A percentile compares a stretch with the other conserved stretches of the same genome.
phyloP scores from a whole-genome alignment of 2,113 vertebrate species.

The Pantherophis guttatus region DNA sequence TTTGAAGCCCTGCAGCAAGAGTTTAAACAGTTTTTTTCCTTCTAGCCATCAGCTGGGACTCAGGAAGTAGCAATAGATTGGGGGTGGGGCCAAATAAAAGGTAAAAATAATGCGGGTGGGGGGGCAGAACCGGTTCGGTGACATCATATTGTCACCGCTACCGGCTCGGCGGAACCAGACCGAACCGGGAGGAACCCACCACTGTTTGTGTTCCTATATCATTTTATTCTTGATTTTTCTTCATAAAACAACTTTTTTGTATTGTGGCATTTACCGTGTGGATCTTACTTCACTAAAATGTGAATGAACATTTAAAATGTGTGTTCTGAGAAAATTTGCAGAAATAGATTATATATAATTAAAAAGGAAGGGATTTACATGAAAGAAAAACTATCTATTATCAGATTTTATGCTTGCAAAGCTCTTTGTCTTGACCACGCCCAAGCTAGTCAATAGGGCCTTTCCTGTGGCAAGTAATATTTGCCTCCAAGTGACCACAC shows the following conservation, averaged over 20 bases:
- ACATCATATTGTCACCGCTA: no score
- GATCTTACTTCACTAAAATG: conserved; percentile 56
- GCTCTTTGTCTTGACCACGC: conserved; percentile 11
- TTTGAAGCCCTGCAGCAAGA: no score
- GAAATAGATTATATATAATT: conserved; percentile 61
- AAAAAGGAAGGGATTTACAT: conserved; percentile 52
- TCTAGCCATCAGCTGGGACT: no score
- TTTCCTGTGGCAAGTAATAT: neutral
- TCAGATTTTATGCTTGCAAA: conserved; percentile 34
- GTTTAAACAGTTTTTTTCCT: no score
- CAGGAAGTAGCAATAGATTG: no score
- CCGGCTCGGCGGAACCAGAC: no score
- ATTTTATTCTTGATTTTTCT: conserved; percentile 20
- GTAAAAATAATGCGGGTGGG: no score
- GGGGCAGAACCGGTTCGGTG: no score
- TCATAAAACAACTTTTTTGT: conserved; percentile 51
- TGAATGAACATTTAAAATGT: conserved; percentile 23
- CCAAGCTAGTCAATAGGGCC: neutral
- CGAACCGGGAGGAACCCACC: no score
- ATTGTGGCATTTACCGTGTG: conserved; percentile 49
- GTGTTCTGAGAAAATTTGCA: conserved; percentile 60
- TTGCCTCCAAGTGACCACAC: conserved; percentile 8
- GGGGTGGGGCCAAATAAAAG: no score
- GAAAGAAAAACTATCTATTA: conserved; percentile 31
- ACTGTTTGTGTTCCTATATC: neutral